Percentiles rank a stretch among this genome's conserved stretches.
phyloP scores from a whole-genome alignment of 2,113 vertebrate genomes.

The Ornithorhynchus anatinus region DNA sequence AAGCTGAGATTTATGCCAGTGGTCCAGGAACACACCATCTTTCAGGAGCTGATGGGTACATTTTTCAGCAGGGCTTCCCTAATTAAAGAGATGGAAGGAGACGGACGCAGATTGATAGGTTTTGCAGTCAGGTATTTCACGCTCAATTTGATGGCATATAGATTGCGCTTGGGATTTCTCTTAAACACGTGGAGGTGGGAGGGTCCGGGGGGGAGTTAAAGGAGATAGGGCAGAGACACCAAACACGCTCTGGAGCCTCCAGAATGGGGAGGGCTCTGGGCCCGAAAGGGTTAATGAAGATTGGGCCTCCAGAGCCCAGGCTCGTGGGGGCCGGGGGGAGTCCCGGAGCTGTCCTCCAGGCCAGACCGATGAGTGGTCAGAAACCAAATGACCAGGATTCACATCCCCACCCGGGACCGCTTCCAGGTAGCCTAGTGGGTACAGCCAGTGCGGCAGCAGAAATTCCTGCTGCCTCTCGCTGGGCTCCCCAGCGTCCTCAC shows the following conservation, averaged over 20 bases:
- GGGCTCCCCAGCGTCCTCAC: too few species aligned
- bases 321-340: not conserved
- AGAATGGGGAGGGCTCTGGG: not conserved
- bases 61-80: slow-evolving; percentile 72
- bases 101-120: slow-evolving; percentile 68
- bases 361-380: not conserved
- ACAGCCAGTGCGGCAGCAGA: too few species aligned
- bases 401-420: too few species aligned
- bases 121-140: slow-evolving; percentile 65
- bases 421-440: too few species aligned
- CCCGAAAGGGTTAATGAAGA: not conserved
- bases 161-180: slow-evolving; percentile 60
- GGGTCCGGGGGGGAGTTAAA: not conserved
- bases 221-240: not conserved
- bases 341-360: not conserved
- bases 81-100: slow-evolving; percentile 72
- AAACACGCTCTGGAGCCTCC: not conserved
- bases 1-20: slow-evolving; percentile 70
- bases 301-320: not conserved
- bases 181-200: slow-evolving; percentile 33
- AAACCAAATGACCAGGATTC: too few species aligned
- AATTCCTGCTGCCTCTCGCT: too few species aligned
- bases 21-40: slow-evolving; percentile 65
- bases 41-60: slow-evolving; percentile 68
- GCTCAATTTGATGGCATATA: slow-evolving; percentile 71